Percentiles rank a stretch among this genome's conserved stretches.
Conservation (phyloP, 1,140 invertebrate species). For the Euglossa dilemma region DNA sequence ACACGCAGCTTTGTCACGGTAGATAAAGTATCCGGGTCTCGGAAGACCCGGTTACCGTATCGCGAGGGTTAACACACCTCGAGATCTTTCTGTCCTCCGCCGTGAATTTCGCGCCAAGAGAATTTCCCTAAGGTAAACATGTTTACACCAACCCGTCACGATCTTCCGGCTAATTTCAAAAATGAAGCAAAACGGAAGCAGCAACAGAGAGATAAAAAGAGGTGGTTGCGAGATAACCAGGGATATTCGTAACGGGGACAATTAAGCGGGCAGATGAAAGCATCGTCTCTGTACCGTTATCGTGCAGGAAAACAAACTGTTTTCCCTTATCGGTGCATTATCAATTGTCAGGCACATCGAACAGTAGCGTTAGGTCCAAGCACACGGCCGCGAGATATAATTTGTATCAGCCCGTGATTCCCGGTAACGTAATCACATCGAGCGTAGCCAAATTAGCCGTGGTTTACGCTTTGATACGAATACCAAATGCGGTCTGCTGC, state of each 20-base stretch:
- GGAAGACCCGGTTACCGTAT: no score
- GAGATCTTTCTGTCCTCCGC: no score
- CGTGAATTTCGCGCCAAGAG: background rate
- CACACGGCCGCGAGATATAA: constrained; percentile 35
- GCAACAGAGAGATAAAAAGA: background rate
- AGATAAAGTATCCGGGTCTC: no score
- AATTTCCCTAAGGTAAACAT: background rate
- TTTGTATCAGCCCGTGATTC: constrained; percentile 59
- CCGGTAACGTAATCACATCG: constrained; percentile 49
- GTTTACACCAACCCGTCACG: background rate
- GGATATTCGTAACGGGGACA: background rate
- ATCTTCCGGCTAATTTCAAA: background rate
- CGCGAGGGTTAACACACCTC: background rate
- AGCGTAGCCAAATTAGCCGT: constrained; percentile 58
- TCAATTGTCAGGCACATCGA: constrained; percentile 16
- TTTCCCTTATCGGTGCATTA: constrained; percentile 7
- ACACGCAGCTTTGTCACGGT: no score
- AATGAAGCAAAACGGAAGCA: no score
- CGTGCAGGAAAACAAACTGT: background rate
- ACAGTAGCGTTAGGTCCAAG: constrained; percentile 20
- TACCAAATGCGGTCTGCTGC: constrained; percentile 37
- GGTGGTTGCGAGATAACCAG: background rate
- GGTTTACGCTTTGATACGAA: constrained; percentile 66
- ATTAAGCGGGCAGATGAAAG: background rate
- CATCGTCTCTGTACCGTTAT: background rate